Conservation (phyloP, 2,797 vertebrate species). For the Sebastes kiyomatsui region DNA sequence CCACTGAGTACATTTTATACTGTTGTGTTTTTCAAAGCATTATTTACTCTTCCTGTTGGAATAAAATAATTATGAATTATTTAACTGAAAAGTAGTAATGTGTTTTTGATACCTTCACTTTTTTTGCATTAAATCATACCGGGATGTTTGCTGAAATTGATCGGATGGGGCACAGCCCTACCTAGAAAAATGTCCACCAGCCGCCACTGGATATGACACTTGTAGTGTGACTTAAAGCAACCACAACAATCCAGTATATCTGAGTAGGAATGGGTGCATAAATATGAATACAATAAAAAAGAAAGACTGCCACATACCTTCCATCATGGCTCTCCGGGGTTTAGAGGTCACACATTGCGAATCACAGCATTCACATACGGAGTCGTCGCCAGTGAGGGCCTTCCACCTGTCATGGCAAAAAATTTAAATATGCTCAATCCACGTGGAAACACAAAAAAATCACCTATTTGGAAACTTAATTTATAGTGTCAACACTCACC, state of each 20-base stretch:
- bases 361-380: slow-evolving; percentile 79
- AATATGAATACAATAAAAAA: not conserved
- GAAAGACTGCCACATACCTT: slow-evolving; percentile 58
- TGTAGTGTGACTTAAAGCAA: not conserved
- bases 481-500: slow-evolving; percentile 40
- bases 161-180: no score
- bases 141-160: no score
- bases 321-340: slow-evolving; percentile 46
- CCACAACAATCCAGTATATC: not conserved
- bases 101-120: no score
- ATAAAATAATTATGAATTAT: no score
- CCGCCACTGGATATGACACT: not conserved
- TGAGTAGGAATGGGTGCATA: not conserved
- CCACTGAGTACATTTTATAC: no score
- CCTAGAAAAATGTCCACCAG: no score
- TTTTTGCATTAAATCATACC: no score
- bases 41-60: no score
- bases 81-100: no score
- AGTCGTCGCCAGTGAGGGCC: slow-evolving; percentile 69
- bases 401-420: slow-evolving; percentile 69
- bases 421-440: not conserved
- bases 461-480: not conserved
- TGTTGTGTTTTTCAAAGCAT: no score
- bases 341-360: slow-evolving; percentile 67
- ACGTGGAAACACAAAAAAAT: not conserved